These are phyloP conservation scores for Halisarca cf. caerulea DNA, from an alignment of 37 sponge, comb jelly and placozoan species.

Conservation along the genomic window DNA sequence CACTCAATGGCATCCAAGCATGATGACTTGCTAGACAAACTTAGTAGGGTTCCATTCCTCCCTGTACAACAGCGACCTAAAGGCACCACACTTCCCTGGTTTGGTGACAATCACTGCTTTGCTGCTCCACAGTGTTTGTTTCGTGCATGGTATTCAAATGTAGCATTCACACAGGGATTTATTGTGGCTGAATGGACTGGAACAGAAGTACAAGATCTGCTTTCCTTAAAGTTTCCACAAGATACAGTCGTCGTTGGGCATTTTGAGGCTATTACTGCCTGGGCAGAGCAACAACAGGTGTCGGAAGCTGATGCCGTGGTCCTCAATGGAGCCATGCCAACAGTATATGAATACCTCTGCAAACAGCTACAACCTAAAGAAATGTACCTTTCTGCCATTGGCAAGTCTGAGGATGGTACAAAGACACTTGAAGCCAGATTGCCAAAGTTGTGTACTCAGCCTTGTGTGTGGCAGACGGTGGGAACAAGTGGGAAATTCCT, in stretches of 20 bases:
- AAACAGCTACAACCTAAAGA: background rate
- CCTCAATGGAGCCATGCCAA: background rate
- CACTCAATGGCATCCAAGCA: background rate
- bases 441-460: background rate
- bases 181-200: background rate
- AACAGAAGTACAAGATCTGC: background rate
- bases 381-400: background rate
- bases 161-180: conserved; percentile 32
- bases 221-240: conserved; percentile 2
- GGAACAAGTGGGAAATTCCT: background rate
- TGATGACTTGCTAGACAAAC: background rate
- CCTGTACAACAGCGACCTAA: conserved; percentile 18
- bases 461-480: conserved; percentile 50
- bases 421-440: background rate
- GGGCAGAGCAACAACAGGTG: background rate
- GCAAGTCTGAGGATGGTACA: background rate
- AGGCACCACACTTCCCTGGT: conserved; percentile 45
- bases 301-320: background rate
- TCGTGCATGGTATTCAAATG: background rate
- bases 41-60: conserved; percentile 37
- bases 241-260: conserved; percentile 21
- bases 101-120: background rate
- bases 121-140: conserved; percentile 24
- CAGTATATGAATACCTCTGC: conserved; percentile 30
- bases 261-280: background rate